These are phyloP conservation scores for Drosophila leonis DNA, from an alignment of 2,888 invertebrate species.

Conservation along the genomic window DNA sequence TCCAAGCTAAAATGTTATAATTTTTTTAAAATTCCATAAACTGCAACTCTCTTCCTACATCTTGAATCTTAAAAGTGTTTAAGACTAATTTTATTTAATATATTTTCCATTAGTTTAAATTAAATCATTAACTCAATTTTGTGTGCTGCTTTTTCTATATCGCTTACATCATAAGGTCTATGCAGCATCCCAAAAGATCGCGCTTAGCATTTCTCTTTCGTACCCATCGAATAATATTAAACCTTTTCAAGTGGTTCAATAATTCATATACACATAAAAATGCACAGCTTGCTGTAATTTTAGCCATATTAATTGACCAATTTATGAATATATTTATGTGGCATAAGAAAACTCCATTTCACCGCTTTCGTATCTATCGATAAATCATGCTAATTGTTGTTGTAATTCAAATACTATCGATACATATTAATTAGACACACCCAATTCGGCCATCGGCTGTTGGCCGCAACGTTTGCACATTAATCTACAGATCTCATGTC, in stretches of 20 bases:
- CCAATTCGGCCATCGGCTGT: constrained; percentile 49
- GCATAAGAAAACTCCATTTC: constrained; percentile 54
- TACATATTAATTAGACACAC: constrained; percentile 79
- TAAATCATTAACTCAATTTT: background rate
- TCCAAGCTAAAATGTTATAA: background rate
- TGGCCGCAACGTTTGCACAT: constrained; percentile 47
- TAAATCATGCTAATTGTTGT: constrained; percentile 76
- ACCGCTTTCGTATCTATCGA: constrained; percentile 64
- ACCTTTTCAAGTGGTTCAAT: constrained; percentile 5
- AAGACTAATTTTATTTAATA: background rate
- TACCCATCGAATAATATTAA: background rate
- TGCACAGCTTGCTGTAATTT: constrained; percentile 43
- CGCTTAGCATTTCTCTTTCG: background rate
- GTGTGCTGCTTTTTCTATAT: background rate
- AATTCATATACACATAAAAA: constrained; percentile 16
- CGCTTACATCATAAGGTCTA: background rate
- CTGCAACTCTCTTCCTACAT: background rate
- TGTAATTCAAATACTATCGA: constrained; percentile 77
- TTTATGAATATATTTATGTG: constrained; percentile 60
- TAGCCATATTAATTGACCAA: constrained; percentile 66
- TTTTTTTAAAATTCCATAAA: background rate
- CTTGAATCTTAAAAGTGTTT: background rate
- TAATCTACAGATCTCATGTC: constrained; percentile 69
- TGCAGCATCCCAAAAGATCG: background rate
- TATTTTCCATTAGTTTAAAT: background rate